These are phyloP conservation scores for Drosophila hamatofila DNA, from an alignment of 2,888 invertebrate species.

Conservation along the genomic window DNA sequence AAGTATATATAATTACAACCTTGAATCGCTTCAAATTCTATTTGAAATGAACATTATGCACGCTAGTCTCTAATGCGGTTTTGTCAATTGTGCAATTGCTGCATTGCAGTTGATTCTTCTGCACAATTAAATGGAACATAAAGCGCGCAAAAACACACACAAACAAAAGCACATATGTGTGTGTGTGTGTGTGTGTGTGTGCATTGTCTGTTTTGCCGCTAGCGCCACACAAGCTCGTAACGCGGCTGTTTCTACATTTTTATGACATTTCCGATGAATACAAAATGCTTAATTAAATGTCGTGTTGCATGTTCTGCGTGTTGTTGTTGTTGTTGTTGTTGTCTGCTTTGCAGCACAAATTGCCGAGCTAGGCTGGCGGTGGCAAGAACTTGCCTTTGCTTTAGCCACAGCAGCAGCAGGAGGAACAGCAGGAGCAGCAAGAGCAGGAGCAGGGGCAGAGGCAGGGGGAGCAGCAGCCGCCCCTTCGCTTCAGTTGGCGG, in stretches of 20 bases:
- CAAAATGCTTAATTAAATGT: slow-evolving; percentile 84
- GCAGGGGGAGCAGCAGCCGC: background rate
- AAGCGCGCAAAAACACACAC: slow-evolving; percentile 18
- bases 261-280: slow-evolving; percentile 83
- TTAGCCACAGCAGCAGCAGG: background rate
- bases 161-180: slow-evolving; percentile 30
- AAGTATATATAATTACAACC: too few species aligned
- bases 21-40: background rate
- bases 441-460: background rate
- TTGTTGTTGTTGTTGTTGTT: slow-evolving; percentile 38
- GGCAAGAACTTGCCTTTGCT: slow-evolving; percentile 24
- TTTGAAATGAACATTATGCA: background rate
- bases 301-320: slow-evolving; percentile 48
- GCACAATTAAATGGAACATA: slow-evolving; percentile 31
- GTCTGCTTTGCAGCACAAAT: slow-evolving; percentile 61
- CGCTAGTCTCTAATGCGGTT: background rate
- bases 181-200: slow-evolving; percentile 5
- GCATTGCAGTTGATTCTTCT: slow-evolving; percentile 52
- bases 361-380: slow-evolving; percentile 45
- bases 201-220: slow-evolving; percentile 9
- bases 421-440: background rate
- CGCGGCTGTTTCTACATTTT: slow-evolving; percentile 66
- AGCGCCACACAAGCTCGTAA: slow-evolving; percentile 31
- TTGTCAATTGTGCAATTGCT: slow-evolving; percentile 34
- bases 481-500: slow-evolving; percentile 39